Conservation (phyloP, 1,140 invertebrate genomes). For the Ericerus pela region DNA sequence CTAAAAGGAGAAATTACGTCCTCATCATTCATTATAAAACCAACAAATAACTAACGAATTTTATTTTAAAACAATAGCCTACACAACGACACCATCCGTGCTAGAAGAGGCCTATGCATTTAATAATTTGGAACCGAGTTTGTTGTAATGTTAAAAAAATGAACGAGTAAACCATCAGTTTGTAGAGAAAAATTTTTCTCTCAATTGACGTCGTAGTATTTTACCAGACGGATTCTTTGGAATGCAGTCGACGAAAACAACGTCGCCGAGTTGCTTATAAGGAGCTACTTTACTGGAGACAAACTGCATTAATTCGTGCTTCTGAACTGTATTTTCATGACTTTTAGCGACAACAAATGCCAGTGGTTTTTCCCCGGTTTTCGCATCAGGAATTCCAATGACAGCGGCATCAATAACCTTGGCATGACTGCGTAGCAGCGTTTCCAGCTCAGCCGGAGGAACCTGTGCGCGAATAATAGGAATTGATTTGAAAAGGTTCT, state of each 20-base stretch:
- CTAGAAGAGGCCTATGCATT: too few species aligned
- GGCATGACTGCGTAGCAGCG: conserved; percentile 45
- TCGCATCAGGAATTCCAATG: conserved; percentile 46
- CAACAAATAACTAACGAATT: too few species aligned
- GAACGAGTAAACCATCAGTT: too few species aligned
- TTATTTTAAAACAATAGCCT: too few species aligned
- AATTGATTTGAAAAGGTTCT: too few species aligned
- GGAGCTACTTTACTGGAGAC: conserved; percentile 30
- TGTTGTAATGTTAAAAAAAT: too few species aligned
- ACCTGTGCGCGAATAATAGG: conserved; percentile 34
- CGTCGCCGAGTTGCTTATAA: conserved; percentile 5
- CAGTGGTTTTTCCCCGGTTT: conserved; percentile 45
- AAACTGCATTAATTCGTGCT: conserved; percentile 38
- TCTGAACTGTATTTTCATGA: conserved; percentile 27
- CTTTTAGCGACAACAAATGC: conserved; percentile 41
- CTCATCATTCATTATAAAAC: too few species aligned
- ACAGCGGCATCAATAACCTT: conserved; percentile 52
- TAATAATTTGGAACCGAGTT: too few species aligned
- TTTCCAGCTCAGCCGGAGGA: conserved; percentile 51
- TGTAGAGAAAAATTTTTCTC: conserved; percentile 24
- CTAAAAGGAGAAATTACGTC: too few species aligned
- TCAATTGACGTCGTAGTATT: conserved; percentile 48
- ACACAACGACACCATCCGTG: too few species aligned
- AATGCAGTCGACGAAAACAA: conserved; percentile 1
- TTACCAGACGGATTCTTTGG: conserved; percentile 50